Base-by-base conservation (phyloP, 2,113 vertebrate species). In the Eira barbara region DNA sequence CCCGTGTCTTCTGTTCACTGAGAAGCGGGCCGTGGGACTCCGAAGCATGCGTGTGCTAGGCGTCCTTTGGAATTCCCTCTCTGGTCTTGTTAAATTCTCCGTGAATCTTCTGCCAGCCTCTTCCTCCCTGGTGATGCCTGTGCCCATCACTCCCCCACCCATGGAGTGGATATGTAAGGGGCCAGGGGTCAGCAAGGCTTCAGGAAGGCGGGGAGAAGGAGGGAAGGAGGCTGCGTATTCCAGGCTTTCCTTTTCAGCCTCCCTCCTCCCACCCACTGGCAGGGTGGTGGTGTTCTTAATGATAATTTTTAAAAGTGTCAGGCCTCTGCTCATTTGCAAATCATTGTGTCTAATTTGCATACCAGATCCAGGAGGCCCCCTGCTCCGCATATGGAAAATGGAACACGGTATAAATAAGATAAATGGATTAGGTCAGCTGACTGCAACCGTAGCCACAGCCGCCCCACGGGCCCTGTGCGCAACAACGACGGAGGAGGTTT, bases 391-490 rank as follows among this genome's bases (percentile, higher is more conserved):
- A 96, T 96, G 94, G 97, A 97, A 96, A 94, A 31, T 97, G 94
- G 95, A 98, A 96, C 96, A 20, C 65, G 25, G 95, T 96, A 73
- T 97, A 96, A 97, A 97, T 97, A 97, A 97, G 95, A 97, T 95
- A 96, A 98, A 97, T 97, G 97, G 96, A 97, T 98, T 92, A 97
- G 97, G 95, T 97, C 96, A 98, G 95, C 94, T 97, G 97, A 96
- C 55, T 92, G 71, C 89, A 67, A 86, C 89, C 47, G 84, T 71
- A 86, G 85, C 93, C 61, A 31, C 8, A 7, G 95, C 78, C 10
- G 31, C 97, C 88, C 81, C 88, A 83, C 23, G 4, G 83, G 92
- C 91, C 71, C 61, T 49, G 65, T 6, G 42, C 49, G 83, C 92
- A 36, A 18, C 78, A 85, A 81, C 94, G 93, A 59, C n/a, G 52